phyloP scores from a whole-genome alignment of 1,140 invertebrate species.

The Chironomus tepperi region DNA sequence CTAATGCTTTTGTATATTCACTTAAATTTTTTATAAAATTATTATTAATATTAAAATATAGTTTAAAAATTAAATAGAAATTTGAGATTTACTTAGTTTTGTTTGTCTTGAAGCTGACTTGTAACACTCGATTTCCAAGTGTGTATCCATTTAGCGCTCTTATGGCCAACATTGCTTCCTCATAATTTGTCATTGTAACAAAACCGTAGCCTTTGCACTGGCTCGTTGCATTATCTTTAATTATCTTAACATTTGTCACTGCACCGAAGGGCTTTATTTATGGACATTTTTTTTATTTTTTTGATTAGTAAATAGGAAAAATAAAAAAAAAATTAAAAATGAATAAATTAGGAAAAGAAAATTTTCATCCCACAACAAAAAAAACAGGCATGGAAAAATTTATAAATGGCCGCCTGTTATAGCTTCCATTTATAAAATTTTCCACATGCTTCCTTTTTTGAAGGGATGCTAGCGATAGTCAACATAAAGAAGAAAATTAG shows the following conservation, averaged over 20 bases:
- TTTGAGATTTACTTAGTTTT: slow-evolving; percentile 54
- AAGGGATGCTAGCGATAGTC: no score
- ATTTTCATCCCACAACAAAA: background rate
- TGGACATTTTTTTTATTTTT: background rate
- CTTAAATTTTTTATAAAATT: background rate
- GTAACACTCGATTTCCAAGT: slow-evolving; percentile 89
- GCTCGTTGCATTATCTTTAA: slow-evolving; percentile 94
- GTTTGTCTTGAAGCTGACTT: slow-evolving; percentile 97
- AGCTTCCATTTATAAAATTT: no score
- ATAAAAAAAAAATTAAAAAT: background rate
- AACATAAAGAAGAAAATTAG: background rate
- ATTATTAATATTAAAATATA: background rate
- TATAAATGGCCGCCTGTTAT: background rate
- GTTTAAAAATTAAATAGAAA: slow-evolving; percentile 16
- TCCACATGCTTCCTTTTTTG: no score
- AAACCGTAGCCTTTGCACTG: slow-evolving; percentile 99
- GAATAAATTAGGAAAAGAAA: background rate
- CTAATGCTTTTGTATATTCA: slow-evolving; percentile 5
- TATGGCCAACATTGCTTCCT: slow-evolving; percentile 95
- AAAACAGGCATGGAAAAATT: background rate
- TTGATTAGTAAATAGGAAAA: background rate
- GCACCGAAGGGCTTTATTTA: slow-evolving; percentile 85
- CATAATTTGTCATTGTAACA: slow-evolving; percentile 99
- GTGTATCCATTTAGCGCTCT: slow-evolving; percentile 96
- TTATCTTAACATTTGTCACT: slow-evolving; percentile 96